Percentiles rank a stretch among this genome's conserved stretches.
Conservation (phyloP, 2,888 invertebrate species). For the Tenthredo scrophulariae region DNA sequence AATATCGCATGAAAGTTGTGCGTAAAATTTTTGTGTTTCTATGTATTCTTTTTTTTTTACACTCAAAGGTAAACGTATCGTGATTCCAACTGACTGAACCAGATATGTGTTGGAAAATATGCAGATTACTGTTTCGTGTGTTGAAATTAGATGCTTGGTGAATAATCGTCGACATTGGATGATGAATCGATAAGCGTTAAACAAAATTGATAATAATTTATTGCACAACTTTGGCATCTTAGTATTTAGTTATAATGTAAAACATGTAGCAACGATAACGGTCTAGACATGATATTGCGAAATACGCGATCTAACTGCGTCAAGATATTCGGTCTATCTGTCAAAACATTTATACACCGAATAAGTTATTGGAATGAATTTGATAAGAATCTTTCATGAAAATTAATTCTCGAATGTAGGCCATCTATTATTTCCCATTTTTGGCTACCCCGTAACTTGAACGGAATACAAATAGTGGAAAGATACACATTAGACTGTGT, state of each 20-base stretch:
- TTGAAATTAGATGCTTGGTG: background rate
- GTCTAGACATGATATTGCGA: background rate
- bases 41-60: no score
- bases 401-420: background rate
- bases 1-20: no score
- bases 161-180: background rate
- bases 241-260: background rate
- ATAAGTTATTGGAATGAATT: background rate
- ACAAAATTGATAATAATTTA: background rate
- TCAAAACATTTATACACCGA: background rate
- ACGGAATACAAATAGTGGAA: background rate
- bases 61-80: no score
- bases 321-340: background rate
- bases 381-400: background rate
- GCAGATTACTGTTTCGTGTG: background rate
- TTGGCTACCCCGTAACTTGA: background rate
- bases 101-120: background rate
- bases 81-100: background rate
- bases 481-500: background rate
- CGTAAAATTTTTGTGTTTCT: no score
- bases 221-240: background rate
- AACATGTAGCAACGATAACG: background rate
- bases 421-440: background rate
- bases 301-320: background rate
- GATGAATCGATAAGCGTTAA: background rate